Evolutionary conservation across 2,113 vertebrate genomes (phyloP), one percentile per base, ranked within the genome.

Genomic region (Myotis brandtii): DNA sequence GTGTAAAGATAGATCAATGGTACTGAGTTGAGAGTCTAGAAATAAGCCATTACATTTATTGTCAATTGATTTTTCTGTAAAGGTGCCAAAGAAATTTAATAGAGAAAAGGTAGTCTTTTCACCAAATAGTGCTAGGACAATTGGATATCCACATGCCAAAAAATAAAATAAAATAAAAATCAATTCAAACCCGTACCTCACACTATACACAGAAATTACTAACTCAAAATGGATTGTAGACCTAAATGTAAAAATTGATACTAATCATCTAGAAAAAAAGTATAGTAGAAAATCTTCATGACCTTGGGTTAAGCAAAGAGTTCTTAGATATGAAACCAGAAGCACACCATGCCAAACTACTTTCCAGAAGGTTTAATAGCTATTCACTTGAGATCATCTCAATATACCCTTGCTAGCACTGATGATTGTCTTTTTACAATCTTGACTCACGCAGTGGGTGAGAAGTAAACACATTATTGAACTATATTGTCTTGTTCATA

Each of bases 111-210:
- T 67, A 32, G n/a, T 56, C 75, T 96, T 87, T 76, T 75, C 11
- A 92, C 79, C 30, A 82, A 82, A 76, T 46, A 37, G 5, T 89
- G 13, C 32, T 83, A 56, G 18, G 32, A 77, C 46, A 87, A n/a
- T 54, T 86, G 64, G 69, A 86, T 86, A 48, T 72, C 9, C 64
- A 62, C 23, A 81, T n/a, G 11, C 46, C 13, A 18, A 50, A n/a
- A 56, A 80, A 54, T 46, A 48, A 76, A 82, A 72, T 32, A 50
- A 64, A 73, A 50, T 66, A 73, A 70, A 64, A 48, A 77, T 75
- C 4, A 90, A 18, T 95, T 94, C 76, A 90, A 93, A 84, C 21
- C 23, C 43, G 94, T 89, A 67, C 14, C 23, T 92, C 52, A 91
- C 30, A 56, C 16, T 23, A 8, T 94, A 17, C 21, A 62, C 34